These are phyloP conservation scores for Diarsia brunnea DNA, from an alignment of 2,888 invertebrate genomes.

Conservation along the genomic window DNA sequence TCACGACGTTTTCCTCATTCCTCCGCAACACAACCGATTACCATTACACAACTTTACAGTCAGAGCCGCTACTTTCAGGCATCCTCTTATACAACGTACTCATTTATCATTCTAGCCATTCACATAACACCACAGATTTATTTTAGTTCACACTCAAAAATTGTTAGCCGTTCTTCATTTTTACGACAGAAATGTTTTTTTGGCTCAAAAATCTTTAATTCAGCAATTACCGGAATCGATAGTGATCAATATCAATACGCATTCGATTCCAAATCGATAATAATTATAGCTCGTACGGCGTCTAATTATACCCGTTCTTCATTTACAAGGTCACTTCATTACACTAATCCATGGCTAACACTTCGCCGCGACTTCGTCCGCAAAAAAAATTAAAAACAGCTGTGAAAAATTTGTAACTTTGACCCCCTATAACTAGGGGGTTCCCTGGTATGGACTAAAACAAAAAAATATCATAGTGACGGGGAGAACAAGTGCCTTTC, in stretches of 20 bases:
- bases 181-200: neutral
- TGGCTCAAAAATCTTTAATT: neutral
- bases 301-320: slow-evolving; percentile 3
- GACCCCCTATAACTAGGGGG: too few relatives aligned
- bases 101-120: neutral
- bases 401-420: too few relatives aligned
- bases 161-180: neutral
- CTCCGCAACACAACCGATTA: neutral
- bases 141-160: neutral
- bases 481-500: too few relatives aligned
- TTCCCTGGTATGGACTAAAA: too few relatives aligned
- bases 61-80: neutral
- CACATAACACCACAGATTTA: neutral
- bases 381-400: too few relatives aligned
- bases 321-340: slow-evolving; percentile 32
- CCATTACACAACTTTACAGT: neutral
- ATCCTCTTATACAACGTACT: too few relatives aligned
- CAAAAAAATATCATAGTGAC: too few relatives aligned
- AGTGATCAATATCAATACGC: neutral
- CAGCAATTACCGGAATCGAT: neutral
- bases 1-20: neutral
- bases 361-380: too few relatives aligned
- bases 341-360: neutral
- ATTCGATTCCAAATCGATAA: slow-evolving; percentile 2
- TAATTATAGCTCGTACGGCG: neutral